These are phyloP conservation scores for Leptocoma aspasia DNA, from an alignment of 2,113 vertebrate genomes.

Conservation along the genomic window DNA sequence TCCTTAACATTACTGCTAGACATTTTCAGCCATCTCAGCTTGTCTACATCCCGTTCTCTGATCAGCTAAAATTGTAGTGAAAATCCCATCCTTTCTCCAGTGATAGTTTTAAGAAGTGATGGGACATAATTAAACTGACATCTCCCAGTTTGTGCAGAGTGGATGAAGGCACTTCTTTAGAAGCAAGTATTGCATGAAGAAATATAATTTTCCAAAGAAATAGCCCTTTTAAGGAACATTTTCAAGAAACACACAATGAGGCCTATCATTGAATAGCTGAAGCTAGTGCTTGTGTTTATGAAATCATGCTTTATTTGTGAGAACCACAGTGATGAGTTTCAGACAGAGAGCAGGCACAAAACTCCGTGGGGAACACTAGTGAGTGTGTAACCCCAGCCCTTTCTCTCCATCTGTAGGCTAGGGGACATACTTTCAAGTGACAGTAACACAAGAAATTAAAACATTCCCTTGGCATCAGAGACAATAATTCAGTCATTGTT, in stretches of 20 bases:
- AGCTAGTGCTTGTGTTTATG: not conserved
- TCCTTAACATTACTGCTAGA: not conserved
- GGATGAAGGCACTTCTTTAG: not conserved
- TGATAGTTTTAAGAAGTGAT: not conserved
- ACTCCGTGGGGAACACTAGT: fast-evolving
- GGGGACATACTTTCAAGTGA: not conserved
- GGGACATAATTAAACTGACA: not conserved
- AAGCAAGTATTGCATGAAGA: not conserved
- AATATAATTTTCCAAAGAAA: not conserved
- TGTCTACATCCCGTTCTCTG: not conserved
- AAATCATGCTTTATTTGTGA: not conserved
- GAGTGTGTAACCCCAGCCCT: not conserved
- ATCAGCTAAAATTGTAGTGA: not conserved
- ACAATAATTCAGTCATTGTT: not conserved
- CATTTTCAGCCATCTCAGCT: not conserved
- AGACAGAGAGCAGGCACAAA: not conserved
- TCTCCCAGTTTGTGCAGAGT: not conserved
- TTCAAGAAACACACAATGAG: not conserved
- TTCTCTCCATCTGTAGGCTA: not conserved
- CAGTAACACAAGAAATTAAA: not conserved
- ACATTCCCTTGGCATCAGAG: not conserved
- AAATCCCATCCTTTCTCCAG: not conserved
- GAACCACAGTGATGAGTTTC: not conserved
- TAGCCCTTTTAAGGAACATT: not conserved
- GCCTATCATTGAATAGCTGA: not conserved